Conservation (phyloP, 2,797 vertebrate genomes). For the Salmo trutta region DNA sequence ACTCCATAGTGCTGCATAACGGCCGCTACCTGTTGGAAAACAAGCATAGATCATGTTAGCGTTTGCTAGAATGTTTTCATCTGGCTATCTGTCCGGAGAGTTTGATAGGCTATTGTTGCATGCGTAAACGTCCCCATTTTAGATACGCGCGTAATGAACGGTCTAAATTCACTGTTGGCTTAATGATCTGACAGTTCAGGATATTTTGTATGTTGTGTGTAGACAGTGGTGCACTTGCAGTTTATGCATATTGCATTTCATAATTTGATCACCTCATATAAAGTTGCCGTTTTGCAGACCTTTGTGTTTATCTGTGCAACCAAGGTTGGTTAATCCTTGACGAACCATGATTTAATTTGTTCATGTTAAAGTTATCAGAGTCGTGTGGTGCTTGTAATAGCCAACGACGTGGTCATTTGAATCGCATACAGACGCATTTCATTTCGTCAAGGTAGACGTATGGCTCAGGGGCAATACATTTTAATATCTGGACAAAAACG, state of each 20-base stretch:
- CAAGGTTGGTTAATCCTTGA: background rate
- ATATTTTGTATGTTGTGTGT: background rate
- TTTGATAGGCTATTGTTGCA: background rate
- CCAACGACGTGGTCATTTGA: background rate
- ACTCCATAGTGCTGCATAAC: constrained; percentile 98
- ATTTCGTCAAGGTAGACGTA: background rate
- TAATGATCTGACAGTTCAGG: background rate
- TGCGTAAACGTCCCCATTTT: background rate
- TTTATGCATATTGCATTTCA: too few species aligned
- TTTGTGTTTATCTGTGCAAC: too few species aligned
- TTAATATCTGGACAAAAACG: constrained; percentile 77
- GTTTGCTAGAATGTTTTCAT: background rate
- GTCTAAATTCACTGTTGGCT: background rate
- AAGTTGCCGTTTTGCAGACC: background rate
- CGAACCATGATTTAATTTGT: background rate
- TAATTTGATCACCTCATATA: background rate
- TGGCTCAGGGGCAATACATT: constrained; percentile 35
- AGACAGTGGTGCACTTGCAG: background rate
- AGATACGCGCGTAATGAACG: background rate
- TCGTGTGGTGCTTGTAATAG: background rate
- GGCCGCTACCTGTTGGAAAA: constrained; percentile 44
- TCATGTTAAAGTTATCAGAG: background rate
- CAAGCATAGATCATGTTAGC: background rate
- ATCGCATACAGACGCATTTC: background rate
- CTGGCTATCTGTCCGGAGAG: background rate